phyloP scores from a whole-genome alignment of 2,888 invertebrate genomes.

The Tetranychus truncatus region DNA sequence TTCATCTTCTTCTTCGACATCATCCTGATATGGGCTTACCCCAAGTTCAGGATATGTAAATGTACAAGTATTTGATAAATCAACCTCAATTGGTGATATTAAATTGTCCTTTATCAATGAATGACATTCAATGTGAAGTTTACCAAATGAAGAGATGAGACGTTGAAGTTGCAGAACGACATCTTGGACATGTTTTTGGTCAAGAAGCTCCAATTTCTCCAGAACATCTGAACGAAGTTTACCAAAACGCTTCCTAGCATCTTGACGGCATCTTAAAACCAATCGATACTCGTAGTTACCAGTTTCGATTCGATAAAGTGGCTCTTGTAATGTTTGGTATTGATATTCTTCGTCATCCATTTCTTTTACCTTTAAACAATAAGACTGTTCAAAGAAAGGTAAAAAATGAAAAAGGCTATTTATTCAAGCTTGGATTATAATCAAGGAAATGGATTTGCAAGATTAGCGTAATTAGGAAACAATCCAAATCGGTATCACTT shows the following conservation, averaged over 20 bases:
- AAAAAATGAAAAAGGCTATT: slow-evolving; percentile 20
- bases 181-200: slow-evolving; percentile 92
- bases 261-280: slow-evolving; percentile 83
- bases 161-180: slow-evolving; percentile 54
- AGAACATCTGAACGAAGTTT: slow-evolving; percentile 59
- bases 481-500: slow-evolving; percentile 9
- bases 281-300: slow-evolving; percentile 97
- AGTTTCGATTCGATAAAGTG: slow-evolving; percentile 88
- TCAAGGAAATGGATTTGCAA: no score
- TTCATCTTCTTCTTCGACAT: slow-evolving; percentile 26
- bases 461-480: not conserved
- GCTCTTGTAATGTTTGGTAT: slow-evolving; percentile 70
- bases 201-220: slow-evolving; percentile 86
- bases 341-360: slow-evolving; percentile 98
- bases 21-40: slow-evolving; percentile 29
- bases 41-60: slow-evolving; percentile 48
- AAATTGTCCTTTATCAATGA: slow-evolving; percentile 53
- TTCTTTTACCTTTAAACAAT: slow-evolving; percentile 96
- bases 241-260: slow-evolving; percentile 58
- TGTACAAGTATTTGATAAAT: slow-evolving; percentile 61
- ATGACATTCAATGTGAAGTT: slow-evolving; percentile 53
- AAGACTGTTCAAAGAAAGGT: slow-evolving; percentile 42
- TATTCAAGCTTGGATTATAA: no score
- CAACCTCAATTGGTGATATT: slow-evolving; percentile 88
- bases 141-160: slow-evolving; percentile 63